These are phyloP conservation scores for Drosophila repletoides DNA, from an alignment of 1,140 invertebrate species.

Conservation along the genomic window DNA sequence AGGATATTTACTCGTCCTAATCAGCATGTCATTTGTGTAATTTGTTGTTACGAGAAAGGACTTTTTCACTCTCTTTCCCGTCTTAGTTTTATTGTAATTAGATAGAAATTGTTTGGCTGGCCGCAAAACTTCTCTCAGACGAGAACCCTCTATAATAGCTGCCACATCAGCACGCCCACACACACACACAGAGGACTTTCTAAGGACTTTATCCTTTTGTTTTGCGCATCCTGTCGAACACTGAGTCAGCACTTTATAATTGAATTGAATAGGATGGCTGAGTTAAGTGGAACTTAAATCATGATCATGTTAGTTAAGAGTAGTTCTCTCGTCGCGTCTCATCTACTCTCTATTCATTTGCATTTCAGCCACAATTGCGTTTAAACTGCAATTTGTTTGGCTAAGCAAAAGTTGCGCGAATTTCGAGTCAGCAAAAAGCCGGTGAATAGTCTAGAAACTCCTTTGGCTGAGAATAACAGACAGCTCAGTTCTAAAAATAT, in stretches of 20 bases:
- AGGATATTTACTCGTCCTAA: slow-evolving; percentile 49
- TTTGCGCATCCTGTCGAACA: slow-evolving; percentile 44
- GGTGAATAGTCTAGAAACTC: background rate
- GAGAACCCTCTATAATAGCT: slow-evolving; percentile 40
- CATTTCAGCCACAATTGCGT: slow-evolving; percentile 62
- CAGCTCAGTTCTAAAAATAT: too few relatives aligned
- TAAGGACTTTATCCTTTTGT: slow-evolving; percentile 44
- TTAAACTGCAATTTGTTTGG: slow-evolving; percentile 46
- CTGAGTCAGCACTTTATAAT: slow-evolving; percentile 76
- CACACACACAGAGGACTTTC: background rate
- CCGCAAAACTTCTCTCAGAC: slow-evolving; percentile 31
- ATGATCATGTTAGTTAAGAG: slow-evolving; percentile 57
- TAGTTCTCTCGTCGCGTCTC: too few relatives aligned
- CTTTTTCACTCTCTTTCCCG: background rate
- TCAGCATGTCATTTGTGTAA: slow-evolving; percentile 70
- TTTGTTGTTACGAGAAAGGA: slow-evolving; percentile 49
- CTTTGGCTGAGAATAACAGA: too few relatives aligned
- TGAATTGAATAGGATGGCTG: slow-evolving; percentile 62
- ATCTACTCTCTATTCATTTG: slow-evolving; percentile 69
- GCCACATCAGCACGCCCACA: slow-evolving; percentile 40
- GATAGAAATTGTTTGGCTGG: slow-evolving; percentile 49
- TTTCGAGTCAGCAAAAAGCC: slow-evolving; percentile 43
- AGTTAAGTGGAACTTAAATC: slow-evolving; percentile 10
- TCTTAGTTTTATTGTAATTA: slow-evolving; percentile 66
- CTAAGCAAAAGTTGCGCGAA: slow-evolving; percentile 36